phyloP scores from a whole-genome alignment of 2,888 invertebrate species.

The Physocephala rufipes region DNA sequence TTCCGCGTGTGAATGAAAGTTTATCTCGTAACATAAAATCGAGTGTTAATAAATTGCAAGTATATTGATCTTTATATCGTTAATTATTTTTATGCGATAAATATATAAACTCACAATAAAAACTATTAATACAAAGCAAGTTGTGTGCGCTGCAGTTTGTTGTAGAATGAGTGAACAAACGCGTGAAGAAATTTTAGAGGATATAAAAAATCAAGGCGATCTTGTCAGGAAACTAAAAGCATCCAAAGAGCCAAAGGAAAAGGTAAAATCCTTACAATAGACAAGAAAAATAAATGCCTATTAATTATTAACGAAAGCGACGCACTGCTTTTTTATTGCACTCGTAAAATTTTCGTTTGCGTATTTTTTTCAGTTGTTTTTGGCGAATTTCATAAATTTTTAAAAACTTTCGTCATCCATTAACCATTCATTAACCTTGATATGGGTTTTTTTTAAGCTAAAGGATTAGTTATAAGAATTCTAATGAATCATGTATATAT shows the following conservation, averaged over 20 bases:
- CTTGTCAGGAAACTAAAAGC: constrained; percentile 83
- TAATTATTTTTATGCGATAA: not conserved
- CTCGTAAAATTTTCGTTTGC: constrained; percentile 9
- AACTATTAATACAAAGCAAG: not conserved
- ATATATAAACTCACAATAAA: not conserved
- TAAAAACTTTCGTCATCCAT: constrained; percentile 26
- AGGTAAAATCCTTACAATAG: constrained; percentile 70
- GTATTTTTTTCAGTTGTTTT: not conserved
- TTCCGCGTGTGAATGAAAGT: not conserved
- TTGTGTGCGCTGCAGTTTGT: constrained; percentile 10
- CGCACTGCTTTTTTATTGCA: constrained; percentile 12
- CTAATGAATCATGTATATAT: constrained; percentile 16
- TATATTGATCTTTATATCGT: not conserved
- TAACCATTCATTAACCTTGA: not conserved
- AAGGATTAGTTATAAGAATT: not conserved
- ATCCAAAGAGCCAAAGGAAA: constrained; percentile 79
- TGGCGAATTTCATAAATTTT: not conserved
- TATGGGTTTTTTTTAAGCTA: not conserved
- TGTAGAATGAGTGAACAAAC: constrained; percentile 65
- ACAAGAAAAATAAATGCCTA: not conserved
- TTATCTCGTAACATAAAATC: not conserved
- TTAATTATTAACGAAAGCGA: not conserved
- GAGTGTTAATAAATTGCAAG: not conserved
- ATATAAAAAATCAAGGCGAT: constrained; percentile 80
- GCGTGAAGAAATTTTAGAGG: constrained; percentile 69